Conservation (phyloP, 2,797 vertebrate genomes). For the Pelobates cultripes region DNA sequence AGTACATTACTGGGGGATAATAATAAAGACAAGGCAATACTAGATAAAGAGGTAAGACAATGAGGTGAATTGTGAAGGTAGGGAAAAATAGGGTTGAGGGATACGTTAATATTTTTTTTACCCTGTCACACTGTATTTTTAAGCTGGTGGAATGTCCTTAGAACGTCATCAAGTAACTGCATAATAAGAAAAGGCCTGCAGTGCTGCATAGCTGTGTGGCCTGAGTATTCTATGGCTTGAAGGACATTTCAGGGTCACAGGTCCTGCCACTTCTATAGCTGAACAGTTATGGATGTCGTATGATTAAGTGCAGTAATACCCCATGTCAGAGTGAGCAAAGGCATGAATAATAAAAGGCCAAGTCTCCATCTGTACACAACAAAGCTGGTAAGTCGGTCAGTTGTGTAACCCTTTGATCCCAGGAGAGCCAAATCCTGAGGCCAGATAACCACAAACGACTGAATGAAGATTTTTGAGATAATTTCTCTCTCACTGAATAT, state of each 20-base stretch:
- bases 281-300: constrained; percentile 44
- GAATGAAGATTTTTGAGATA: not conserved
- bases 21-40: no score
- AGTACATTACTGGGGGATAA: no score
- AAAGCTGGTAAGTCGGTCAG: constrained; percentile 40
- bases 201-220: not conserved
- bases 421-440: constrained; percentile 8
- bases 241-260: constrained; percentile 20
- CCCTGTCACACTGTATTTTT: no score
- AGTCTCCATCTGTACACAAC: constrained; percentile 27
- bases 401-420: constrained; percentile 22
- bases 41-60: no score
- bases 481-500: no score
- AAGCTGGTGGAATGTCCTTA: no score
- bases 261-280: constrained; percentile 36
- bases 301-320: constrained; percentile 39
- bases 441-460: not conserved
- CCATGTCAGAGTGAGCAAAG: constrained; percentile 2
- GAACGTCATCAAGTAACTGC: no score
- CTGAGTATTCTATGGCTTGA: constrained; percentile 19
- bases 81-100: no score
- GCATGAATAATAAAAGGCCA: constrained; percentile 45
- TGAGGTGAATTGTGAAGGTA: no score
- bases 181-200: no score
- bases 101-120: no score